Base-by-base conservation (phyloP, 1,140 invertebrate species). In the Tigriopus japonicus region DNA sequence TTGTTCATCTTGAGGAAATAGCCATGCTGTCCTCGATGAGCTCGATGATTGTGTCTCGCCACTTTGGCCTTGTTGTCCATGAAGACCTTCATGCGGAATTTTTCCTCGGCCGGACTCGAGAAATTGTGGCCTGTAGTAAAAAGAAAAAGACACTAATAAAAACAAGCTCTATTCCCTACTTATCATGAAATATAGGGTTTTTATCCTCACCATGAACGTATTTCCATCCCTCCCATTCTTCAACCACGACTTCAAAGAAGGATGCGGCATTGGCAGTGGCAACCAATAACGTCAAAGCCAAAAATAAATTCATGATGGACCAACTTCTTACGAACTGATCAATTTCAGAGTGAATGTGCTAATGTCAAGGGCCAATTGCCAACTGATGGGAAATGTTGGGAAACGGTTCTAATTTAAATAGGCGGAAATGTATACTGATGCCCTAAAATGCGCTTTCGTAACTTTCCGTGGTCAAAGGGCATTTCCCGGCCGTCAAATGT, bases 1-100 rank as follows among this genome's bases (percentile, higher is more conserved):
- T 88, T 81, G 71, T 92, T 91, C 65, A 87, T 69, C 40, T 70
- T 77, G 62, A 88, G 67, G 67, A 79, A 79, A 70, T 75, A 90
- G 6, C 73, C 66, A 43, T 81, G 77, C 60, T 77, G 66, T 0
- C 86, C 86, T 15, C n/a, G 15, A 28, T 41, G 42, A 21, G 52
- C 61, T 53, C 23, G n/a, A 10, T 42, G 3, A 24, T 61, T 61
- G 15, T 61, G 59, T 24, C 15, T 19, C 2, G 17, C 59, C 19
- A 61, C 41, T 24, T 53, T 52, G 62, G 66, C 17, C 60, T 17
- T 41, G 55, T 67, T 23, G 68, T 91, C 85, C 71, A 87, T 80
- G 69, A 81, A 92, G 62, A 92, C 85, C 72, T 90, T 90, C 76
- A 85, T 77, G 19, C 87, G 79, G 69, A 86, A 87, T 62, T 76